A percentile compares a stretch with the other conserved stretches of the same genome.
Conservation (phyloP, 2,113 vertebrate species). For the Gadus macrocephalus region DNA sequence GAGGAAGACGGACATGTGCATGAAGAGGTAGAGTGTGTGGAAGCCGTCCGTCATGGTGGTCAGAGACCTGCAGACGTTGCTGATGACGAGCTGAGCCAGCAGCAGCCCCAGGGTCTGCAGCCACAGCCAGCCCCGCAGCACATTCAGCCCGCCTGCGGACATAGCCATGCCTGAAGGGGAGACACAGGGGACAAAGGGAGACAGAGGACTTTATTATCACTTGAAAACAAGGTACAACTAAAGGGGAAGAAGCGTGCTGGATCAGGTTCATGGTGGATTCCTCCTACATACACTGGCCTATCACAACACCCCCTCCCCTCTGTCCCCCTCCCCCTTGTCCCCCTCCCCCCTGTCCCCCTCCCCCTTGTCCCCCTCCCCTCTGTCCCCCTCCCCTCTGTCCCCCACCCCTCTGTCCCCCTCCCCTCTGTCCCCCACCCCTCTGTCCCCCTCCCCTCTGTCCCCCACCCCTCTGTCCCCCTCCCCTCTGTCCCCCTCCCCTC, state of each 20-base stretch:
- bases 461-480: constrained; percentile 10
- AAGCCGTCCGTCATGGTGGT: constrained; percentile 68
- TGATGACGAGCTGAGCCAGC: constrained; percentile 60
- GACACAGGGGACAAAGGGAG: too few species aligned
- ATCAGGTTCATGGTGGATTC: too few species aligned
- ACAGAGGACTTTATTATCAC: neutral
- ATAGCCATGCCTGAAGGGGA: neutral
- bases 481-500: neutral
- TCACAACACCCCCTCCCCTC: neutral
- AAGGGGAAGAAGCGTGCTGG: neutral
- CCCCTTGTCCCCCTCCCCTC: neutral
- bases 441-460: constrained; percentile 16
- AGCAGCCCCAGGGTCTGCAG: constrained; percentile 56
- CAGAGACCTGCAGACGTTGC: constrained; percentile 68
- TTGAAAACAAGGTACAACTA: neutral
- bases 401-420: constrained; percentile 11
- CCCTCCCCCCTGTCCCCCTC: constrained; percentile 10
- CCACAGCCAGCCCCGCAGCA: constrained; percentile 50
- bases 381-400: constrained; percentile 15
- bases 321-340: neutral
- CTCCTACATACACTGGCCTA: too few species aligned
- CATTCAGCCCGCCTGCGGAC: constrained; percentile 48
- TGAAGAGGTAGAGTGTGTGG: constrained; percentile 68
- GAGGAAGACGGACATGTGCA: constrained; percentile 44
- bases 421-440: neutral